Evolutionary conservation across 2,113 vertebrate genomes (phyloP).

Genomic region (Pseudorasbora parva): DNA sequence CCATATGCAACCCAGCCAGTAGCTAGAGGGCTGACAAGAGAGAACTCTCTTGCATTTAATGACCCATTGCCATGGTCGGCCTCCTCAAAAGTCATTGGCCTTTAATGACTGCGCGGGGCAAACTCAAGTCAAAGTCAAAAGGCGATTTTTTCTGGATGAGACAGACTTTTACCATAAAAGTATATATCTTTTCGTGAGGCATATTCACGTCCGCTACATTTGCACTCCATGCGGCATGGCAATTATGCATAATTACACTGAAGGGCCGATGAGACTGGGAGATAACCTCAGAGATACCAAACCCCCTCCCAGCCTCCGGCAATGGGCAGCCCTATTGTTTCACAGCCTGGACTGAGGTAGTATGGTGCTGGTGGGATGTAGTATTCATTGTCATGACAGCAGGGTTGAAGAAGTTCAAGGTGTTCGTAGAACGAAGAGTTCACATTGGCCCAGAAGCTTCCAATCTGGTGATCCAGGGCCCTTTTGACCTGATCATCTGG

Average conservation of each 20-base stretch:
- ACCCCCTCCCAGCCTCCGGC: constrained; percentile 25
- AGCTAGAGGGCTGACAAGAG: constrained; percentile 39
- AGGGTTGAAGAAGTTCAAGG: constrained; percentile 56
- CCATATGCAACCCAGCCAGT: constrained; percentile 42
- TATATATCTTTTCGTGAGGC: constrained; percentile 24
- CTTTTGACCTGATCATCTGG: constrained; percentile 60
- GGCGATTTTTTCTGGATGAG: constrained; percentile 33
- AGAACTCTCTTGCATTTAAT: constrained; percentile 29
- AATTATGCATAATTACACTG: constrained; percentile 61
- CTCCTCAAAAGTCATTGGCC: constrained; percentile 42
- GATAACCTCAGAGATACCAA: constrained; percentile 44
- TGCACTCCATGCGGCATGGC: constrained; percentile 51
- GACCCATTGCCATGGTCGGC: background rate
- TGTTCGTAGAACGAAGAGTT: constrained; percentile 52
- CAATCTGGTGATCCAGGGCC: constrained; percentile 57
- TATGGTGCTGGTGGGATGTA: constrained; percentile 42
- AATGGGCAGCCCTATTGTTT: constrained; percentile 37
- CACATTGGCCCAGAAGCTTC: constrained; percentile 53
- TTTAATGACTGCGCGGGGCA: constrained; percentile 50
- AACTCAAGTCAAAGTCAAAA: constrained; percentile 51
- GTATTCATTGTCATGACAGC: constrained; percentile 55
- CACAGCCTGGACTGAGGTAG: constrained; percentile 45
- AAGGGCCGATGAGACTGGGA: constrained; percentile 40
- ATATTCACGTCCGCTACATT: constrained; percentile 24
- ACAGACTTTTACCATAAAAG: constrained; percentile 48